These are phyloP conservation scores for Drosophila putrida DNA, from an alignment of 2,888 invertebrate genomes.

Conservation along the genomic window DNA sequence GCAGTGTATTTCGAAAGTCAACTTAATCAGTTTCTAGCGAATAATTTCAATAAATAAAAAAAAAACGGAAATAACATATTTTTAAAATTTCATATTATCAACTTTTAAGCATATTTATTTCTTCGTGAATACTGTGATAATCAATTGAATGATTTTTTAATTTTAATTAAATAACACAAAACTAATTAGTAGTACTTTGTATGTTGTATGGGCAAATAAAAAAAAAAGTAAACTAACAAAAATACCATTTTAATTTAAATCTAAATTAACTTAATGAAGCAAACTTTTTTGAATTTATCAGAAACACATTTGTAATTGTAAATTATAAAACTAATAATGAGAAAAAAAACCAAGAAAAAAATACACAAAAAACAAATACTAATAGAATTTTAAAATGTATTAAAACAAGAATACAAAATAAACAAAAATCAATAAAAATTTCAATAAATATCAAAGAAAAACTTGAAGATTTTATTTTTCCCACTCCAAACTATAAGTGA, in stretches of 20 bases:
- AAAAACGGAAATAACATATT: slow-evolving; percentile 22
- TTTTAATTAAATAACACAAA: slow-evolving; percentile 56
- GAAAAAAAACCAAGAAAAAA: slow-evolving; percentile 30
- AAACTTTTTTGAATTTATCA: slow-evolving; percentile 60
- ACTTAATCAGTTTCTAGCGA: slow-evolving; percentile 62
- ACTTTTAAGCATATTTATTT: slow-evolving; percentile 79
- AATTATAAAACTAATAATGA: slow-evolving; percentile 42
- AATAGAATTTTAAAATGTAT: slow-evolving; percentile 71
- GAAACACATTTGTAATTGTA: slow-evolving; percentile 62
- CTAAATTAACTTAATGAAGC: slow-evolving; percentile 37
- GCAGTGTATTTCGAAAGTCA: slow-evolving; percentile 49
- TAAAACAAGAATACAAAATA: slow-evolving; percentile 38
- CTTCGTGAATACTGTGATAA: slow-evolving; percentile 85
- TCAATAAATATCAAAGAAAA: slow-evolving; percentile 66
- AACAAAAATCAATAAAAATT: slow-evolving; percentile 58
- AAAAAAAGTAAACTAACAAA: slow-evolving; percentile 20
- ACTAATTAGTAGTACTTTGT: slow-evolving; percentile 54
- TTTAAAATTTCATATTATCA: slow-evolving; percentile 40
- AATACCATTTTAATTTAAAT: slow-evolving; percentile 41
- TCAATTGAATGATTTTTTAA: slow-evolving; percentile 83
- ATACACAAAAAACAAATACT: slow-evolving; percentile 31
- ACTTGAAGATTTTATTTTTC: slow-evolving; percentile 11
- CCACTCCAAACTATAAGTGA: not conserved
- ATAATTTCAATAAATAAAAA: slow-evolving; percentile 50
- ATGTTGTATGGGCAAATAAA: slow-evolving; percentile 65